These are phyloP conservation scores for Chiroxiphia lanceolata DNA, from an alignment of 2,797 vertebrate species.

Conservation along the genomic window DNA sequence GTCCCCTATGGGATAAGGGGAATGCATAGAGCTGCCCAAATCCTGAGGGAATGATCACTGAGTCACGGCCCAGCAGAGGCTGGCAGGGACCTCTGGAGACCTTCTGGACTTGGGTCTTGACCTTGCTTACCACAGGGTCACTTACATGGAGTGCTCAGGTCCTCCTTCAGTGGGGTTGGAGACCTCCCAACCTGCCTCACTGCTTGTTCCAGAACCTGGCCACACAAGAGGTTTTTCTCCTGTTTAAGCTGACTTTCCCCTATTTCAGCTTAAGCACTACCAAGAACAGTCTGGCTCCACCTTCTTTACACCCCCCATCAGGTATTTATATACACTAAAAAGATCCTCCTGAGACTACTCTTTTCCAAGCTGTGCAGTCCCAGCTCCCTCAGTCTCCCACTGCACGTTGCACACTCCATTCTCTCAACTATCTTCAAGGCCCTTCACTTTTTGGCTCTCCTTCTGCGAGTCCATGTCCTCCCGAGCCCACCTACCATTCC, in stretches of 20 bases:
- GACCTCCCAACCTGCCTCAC: not conserved
- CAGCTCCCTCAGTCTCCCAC: not conserved
- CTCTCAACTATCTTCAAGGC: accelerated
- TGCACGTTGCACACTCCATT: accelerated
- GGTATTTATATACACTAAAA: accelerated
- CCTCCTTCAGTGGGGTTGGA: accelerated
- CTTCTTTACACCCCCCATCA: not conserved
- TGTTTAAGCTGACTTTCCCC: not conserved
- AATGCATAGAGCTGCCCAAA: not conserved
- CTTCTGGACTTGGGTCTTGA: not conserved
- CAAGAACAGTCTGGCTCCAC: not conserved
- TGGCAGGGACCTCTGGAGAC: not conserved
- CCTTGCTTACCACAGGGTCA: not conserved
- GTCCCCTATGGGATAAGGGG: not conserved
- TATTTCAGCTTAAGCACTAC: not conserved
- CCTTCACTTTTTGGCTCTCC: not conserved
- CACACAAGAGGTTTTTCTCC: not conserved
- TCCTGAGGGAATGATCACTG: accelerated
- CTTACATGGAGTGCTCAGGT: not conserved
- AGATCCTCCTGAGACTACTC: not conserved
- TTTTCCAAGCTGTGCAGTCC: too few relatives aligned
- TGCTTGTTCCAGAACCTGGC: not conserved
- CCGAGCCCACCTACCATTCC: not conserved
- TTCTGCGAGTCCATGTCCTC: accelerated
- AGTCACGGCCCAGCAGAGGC: not conserved